phyloP scores from a whole-genome alignment of 2,113 vertebrate species.

The Xiphophorus maculatus region DNA sequence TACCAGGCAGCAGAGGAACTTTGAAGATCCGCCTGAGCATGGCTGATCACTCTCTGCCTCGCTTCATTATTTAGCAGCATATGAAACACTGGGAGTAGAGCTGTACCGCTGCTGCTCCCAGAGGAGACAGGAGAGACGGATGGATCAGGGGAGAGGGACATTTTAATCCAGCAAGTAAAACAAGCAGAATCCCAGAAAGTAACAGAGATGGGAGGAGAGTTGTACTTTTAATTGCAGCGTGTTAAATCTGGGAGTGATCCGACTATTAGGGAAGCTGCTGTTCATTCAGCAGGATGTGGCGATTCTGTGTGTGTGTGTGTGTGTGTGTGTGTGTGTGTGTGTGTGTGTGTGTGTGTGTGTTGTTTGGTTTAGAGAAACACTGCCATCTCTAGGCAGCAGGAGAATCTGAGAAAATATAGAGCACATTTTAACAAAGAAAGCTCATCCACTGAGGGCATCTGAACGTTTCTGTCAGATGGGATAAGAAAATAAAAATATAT shows the following conservation, averaged over 20 bases:
- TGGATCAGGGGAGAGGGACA: constrained; percentile 29
- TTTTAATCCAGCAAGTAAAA: constrained; percentile 45
- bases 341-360: not conserved
- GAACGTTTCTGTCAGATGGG: no score
- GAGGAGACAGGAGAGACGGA: constrained; percentile 19
- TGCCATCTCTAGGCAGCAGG: constrained; percentile 63
- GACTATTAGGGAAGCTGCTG: constrained; percentile 14
- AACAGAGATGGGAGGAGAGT: constrained; percentile 1
- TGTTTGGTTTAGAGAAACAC: constrained; percentile 54
- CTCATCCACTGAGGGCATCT: no score
- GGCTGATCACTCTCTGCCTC: constrained; percentile 53
- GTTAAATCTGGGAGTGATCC: constrained; percentile 19
- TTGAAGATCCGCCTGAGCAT: constrained; percentile 54
- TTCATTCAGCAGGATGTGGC: constrained; percentile 15
- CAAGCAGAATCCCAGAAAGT: constrained; percentile 54
- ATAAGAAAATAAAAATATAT: no score
- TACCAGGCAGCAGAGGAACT: constrained; percentile 33
- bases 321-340: no score
- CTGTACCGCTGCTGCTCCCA: constrained; percentile 18
- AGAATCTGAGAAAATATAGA: constrained; percentile 10
- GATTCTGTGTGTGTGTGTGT: not conserved
- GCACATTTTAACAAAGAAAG: not conserved
- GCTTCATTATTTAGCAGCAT: constrained; percentile 74
- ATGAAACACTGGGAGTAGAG: constrained; percentile 38
- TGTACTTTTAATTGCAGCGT: constrained; percentile 38